phyloP scores from a whole-genome alignment of 2,797 vertebrate species.

The Brachyrhaphis roseni region DNA sequence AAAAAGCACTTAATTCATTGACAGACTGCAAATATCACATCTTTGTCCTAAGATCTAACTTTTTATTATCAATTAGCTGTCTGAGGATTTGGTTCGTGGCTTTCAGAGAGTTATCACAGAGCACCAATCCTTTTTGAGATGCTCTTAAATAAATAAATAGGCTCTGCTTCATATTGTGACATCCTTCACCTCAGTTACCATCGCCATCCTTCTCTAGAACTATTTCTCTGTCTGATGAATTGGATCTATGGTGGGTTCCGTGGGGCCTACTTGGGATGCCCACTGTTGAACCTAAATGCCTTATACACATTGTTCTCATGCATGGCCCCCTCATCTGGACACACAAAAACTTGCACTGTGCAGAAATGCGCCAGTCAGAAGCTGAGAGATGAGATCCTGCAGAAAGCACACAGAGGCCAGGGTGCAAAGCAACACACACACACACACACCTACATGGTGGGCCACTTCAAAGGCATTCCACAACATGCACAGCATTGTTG shows the following conservation, averaged over 20 bases:
- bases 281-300: slow-evolving; percentile 8
- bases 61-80: background rate
- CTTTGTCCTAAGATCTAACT: background rate
- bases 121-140: background rate
- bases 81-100: background rate
- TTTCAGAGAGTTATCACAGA: background rate
- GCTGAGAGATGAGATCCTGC: slow-evolving; percentile 60
- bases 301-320: slow-evolving; percentile 59
- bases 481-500: slow-evolving; percentile 76
- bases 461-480: slow-evolving; percentile 85
- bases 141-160: background rate
- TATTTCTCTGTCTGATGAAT: slow-evolving; percentile 29
- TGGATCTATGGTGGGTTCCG: slow-evolving; percentile 28
- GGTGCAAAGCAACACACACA: slow-evolving; percentile 20
- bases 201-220: background rate
- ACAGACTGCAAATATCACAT: background rate
- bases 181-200: background rate
- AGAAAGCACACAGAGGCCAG: slow-evolving; percentile 54
- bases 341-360: slow-evolving; percentile 49
- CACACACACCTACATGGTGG: slow-evolving; percentile 73
- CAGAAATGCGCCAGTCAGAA: slow-evolving; percentile 66
- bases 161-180: background rate
- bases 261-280: slow-evolving; percentile 20
- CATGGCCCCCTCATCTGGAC: slow-evolving; percentile 27
- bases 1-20: background rate